Base-by-base conservation (phyloP, 2,888 invertebrate genomes). In the Adelognathus sp. region DNA sequence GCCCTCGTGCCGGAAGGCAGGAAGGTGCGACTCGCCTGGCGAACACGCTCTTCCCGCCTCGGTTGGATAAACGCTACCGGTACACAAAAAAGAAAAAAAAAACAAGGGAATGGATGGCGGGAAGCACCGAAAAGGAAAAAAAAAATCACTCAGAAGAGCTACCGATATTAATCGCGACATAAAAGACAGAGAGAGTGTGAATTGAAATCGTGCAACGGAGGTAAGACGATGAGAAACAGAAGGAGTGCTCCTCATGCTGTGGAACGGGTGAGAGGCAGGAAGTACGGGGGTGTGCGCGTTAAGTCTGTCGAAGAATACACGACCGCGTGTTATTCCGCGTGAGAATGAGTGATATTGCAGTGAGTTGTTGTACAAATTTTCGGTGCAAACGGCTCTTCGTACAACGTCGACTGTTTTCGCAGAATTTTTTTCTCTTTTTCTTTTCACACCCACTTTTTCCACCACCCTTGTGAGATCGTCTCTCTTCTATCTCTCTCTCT, bases 51-150 rank as follows among this genome's bases (percentile, higher is more conserved):
- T 56, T 61, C 31, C 52, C 67, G 24, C 16, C 27, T 11, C 50
- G 29, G 61, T 69, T 73, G 64, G 69, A 58, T 78, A 73, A 78
- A 73, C 63, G 73, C 60, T 66, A 54, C 64, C 54, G 74, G 78
- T 64, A 77, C 77, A 84, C 86, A 88, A 87, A 87, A 86, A 87
- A 83, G 24, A 18, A 21, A 11, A n/a, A 5, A 9, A 18, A 21
- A 21, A 11, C n/a, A 11, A 4, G 31, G 31, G n/a, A 29, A 29
- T 1, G 31, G 24, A 78, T 56, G 39, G 31, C 41, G 39, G 18
- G 52, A 56, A 78, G 54, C 52, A 60, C 50, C 33, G 61, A 76
- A 71, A 79, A 56, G n/a, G n/a, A 54, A 71, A 76, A 58, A 82
- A 80, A 44, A 24, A 33, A 31, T 50, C 46, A 64, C 33, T 56